A percentile compares a stretch with the other conserved stretches of the same genome.
These are phyloP conservation scores for Anguilla pacifica DNA, from an alignment of 2,797 vertebrate species.

Conservation along the genomic window DNA sequence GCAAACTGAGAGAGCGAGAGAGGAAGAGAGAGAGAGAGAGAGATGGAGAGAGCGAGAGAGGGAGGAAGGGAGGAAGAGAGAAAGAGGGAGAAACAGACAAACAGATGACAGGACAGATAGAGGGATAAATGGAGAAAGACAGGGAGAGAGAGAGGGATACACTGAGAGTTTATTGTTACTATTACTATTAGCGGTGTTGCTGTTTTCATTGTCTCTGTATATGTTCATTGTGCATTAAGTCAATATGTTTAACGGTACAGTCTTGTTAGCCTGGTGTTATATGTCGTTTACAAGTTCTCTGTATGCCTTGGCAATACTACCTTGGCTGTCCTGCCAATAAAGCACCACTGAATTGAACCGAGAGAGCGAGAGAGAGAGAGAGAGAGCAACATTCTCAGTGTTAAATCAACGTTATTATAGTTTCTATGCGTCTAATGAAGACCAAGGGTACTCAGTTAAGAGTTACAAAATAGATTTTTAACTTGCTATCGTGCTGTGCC, in stretches of 20 bases:
- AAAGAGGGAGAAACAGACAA: conserved; percentile 6
- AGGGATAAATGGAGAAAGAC: too few species aligned
- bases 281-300: too few species aligned
- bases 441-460: too few species aligned
- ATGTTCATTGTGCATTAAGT: not conserved
- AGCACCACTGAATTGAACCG: not conserved
- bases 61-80: not conserved
- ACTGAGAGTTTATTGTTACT: too few species aligned
- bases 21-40: conserved; percentile 34
- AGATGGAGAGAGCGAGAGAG: not conserved
- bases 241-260: not conserved
- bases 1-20: conserved; percentile 39
- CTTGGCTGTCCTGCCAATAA: too few species aligned
- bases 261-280: too few species aligned
- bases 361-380: too few species aligned
- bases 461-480: not conserved
- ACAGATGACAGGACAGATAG: too few species aligned
- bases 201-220: too few species aligned
- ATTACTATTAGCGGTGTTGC: too few species aligned
- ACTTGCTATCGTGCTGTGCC: not conserved
- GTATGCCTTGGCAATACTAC: too few species aligned
- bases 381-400: not conserved
- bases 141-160: not conserved
- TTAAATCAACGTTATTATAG: not conserved
- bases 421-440: not conserved